Evolutionary conservation across 2,888 invertebrate species (phyloP), one percentile per base, ranked within the genome.

Genomic region (Tinea pellionella): DNA sequence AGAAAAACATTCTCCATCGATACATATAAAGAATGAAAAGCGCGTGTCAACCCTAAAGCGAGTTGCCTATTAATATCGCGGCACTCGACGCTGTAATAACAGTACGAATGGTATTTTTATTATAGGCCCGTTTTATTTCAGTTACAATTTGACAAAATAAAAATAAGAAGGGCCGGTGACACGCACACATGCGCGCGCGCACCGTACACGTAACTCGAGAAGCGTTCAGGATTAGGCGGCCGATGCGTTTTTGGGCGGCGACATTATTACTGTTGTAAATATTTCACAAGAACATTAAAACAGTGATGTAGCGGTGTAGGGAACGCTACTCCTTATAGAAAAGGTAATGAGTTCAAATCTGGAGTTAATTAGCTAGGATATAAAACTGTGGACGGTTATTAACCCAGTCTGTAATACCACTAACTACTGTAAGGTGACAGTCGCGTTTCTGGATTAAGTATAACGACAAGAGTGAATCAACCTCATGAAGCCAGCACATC

Each of bases 121-220:
- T 85, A 76, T 77, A 72, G 74, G 75, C 78, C 78, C 73, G 85
- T 80, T 84, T 79, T 84, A 84, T 86, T 86, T 85, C 84, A 83
- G 86, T 76, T 85, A 85, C 85, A 82, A 86, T 86, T 86, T 86
- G 82, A 86, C 85, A 84, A 85, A 85, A 85, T 82, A 83, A 81
- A 86, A 86, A 84, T 84, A 84, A 80, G 78, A 75, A 78, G 79
- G 81, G 78, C 78, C 71, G 65, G 65, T 61, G 62, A 55, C 63
- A 61, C 57, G 62, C 64, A 11, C 30, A 43, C 55, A 55, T 30
- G 16, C 47, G 56, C 41, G 32, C 56, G 56, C 47, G 19, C 41
- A 19, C 18, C 43, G 43, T 29, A 19, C 41, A 8, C 13, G 74
- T 72, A 75, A 75, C 69, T 67, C 69, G 73, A 73, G 69, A 73